Base-by-base conservation (phyloP, 2,113 vertebrate genomes). In the Leptodactylus fuscus region DNA sequence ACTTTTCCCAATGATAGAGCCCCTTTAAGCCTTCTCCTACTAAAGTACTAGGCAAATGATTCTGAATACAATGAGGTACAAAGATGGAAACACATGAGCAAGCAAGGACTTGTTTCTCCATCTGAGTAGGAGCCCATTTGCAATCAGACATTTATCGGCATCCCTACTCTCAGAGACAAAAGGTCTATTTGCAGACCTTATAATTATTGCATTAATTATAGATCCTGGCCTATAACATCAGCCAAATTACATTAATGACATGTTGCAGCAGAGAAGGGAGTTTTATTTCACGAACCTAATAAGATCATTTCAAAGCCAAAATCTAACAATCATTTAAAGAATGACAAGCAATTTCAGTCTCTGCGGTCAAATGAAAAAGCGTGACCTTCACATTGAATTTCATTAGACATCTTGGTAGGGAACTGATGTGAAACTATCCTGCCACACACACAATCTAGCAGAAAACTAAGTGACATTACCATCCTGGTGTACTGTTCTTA, bases 191-290 rank as follows among this genome's bases (percentile, higher is more conserved):
- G 60, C 60, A 81, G 79, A 81, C 24, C 60, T 34, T 67, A 67
- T n/a, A 81, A 67, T 69, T 53, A 49, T 70, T 48, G 65, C 29
- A 5, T 20, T 82, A 82, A 82, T 82, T 82, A 71, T 34, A 82
- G 20, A 8, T 53, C 48, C 7, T 22, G 65, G 41, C 62, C 81
- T 70, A 36, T 51, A 48, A 55, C 81, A 48, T 22, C 1, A 46
- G 81, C 27, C 65, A 51, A 51, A 70, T 41, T 10, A 55, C 22
- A 55, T 13, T 82, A 82, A 82, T 71, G 65, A 82, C 32, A 82
- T 53, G 62, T 82, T 82, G 34, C 41, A 51, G 81, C 20, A 36
- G 27, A 70, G 46, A 36, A 71, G 81, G 81, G 81, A 69, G 81
- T 82, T 82, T 69, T 70, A 70, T 82, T 82, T 82, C 41, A 32